phyloP scores from a whole-genome alignment of 2,888 invertebrate genomes.

The Brachylomia viminalis region DNA sequence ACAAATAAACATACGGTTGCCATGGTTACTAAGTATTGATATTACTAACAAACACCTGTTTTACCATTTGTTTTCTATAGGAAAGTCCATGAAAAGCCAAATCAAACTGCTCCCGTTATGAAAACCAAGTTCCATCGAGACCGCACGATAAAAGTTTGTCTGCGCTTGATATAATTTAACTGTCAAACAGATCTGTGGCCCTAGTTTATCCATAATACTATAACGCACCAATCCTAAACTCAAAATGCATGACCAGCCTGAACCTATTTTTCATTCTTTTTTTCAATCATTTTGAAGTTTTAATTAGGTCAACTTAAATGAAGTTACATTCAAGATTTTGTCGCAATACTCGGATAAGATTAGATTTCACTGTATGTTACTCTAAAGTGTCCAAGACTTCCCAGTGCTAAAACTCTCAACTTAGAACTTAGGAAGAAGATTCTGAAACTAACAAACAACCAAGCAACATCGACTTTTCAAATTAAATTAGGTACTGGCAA shows the following conservation, averaged over 20 bases:
- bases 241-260: too few relatives aligned
- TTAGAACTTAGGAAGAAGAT: background rate
- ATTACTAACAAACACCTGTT: conserved; percentile 1
- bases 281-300: too few relatives aligned
- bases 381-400: background rate
- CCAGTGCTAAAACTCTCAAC: background rate
- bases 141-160: background rate
- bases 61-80: background rate
- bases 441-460: background rate
- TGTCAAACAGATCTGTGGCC: too few relatives aligned
- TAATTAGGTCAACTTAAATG: too few relatives aligned
- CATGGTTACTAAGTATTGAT: conserved; percentile 24
- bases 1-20: conserved; percentile 34
- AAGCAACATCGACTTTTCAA: background rate
- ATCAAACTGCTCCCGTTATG: background rate
- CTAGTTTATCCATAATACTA: too few relatives aligned
- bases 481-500: too few relatives aligned
- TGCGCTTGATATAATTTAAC: background rate
- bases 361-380: background rate
- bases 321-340: too few relatives aligned
- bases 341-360: background rate
- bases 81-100: background rate
- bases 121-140: background rate
- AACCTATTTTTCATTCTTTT: too few relatives aligned
- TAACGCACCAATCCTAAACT: too few relatives aligned